Conservation (phyloP, 1,140 invertebrate genomes). For the Drosophila hydei region DNA sequence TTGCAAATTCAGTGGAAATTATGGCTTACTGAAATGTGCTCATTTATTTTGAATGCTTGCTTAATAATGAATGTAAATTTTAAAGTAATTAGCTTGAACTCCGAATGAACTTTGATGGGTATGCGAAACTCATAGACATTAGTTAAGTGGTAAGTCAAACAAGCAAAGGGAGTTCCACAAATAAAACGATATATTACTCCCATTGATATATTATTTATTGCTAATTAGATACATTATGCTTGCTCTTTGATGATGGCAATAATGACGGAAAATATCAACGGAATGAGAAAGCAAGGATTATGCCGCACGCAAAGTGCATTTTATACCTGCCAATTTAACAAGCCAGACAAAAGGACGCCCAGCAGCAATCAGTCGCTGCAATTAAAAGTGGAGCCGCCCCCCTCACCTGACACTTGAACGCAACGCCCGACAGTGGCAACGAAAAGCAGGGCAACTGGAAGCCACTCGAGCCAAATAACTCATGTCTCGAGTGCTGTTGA, state of each 20-base stretch:
- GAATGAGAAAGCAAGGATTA: not conserved
- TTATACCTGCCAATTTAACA: conserved; percentile 39
- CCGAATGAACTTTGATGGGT: too few species aligned
- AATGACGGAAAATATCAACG: not conserved
- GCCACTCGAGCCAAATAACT: conserved; percentile 59
- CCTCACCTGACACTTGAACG: conserved; percentile 18
- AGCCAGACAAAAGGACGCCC: conserved; percentile 31
- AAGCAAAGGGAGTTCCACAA: too few species aligned
- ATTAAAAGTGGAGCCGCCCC: too few species aligned
- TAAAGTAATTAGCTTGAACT: not conserved
- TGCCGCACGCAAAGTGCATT: conserved; percentile 28
- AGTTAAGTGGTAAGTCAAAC: too few species aligned
- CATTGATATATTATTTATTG: conserved; percentile 13
- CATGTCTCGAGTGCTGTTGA: conserved; percentile 64
- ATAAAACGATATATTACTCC: too few species aligned
- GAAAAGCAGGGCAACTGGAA: conserved; percentile 19
- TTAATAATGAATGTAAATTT: too few species aligned
- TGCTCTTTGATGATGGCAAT: conserved; percentile 10
- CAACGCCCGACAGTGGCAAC: conserved; percentile 3
- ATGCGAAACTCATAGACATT: too few species aligned
- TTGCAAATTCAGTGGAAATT: conserved; percentile 14
- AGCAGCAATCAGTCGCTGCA: conserved; percentile 22
- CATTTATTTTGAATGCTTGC: not conserved
- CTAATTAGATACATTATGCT: conserved; percentile 40
- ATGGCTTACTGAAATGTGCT: not conserved